Evolutionary conservation across 2,113 vertebrate genomes (phyloP).

Genomic region (Mohoua ochrocephala): DNA sequence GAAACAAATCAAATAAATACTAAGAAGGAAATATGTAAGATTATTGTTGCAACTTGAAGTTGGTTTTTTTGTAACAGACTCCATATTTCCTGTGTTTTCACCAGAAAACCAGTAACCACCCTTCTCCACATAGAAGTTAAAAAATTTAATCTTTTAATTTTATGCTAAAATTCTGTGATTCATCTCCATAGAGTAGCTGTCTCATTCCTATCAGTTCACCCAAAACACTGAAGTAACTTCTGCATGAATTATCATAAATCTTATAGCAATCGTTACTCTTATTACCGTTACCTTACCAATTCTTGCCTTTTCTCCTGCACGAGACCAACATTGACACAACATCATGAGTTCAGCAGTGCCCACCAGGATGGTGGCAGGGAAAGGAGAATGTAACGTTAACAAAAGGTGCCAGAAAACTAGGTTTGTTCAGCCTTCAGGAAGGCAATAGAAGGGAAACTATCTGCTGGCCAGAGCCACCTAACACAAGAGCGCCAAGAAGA

Average conservation of each 20-base stretch:
- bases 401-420: background rate
- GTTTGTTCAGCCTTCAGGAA: background rate
- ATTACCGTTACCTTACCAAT: background rate
- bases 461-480: background rate
- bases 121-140: background rate
- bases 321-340: background rate
- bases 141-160: background rate
- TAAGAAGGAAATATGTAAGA: background rate
- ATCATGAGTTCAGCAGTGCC: rapidly evolving
- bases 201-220: background rate
- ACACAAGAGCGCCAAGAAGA: background rate
- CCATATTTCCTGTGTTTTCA: background rate
- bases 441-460: background rate
- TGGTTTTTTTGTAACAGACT: background rate
- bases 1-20: background rate
- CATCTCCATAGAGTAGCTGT: background rate
- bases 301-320: background rate
- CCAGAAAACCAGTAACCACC: background rate
- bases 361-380: background rate
- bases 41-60: background rate
- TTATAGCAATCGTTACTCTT: background rate
- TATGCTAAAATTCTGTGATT: background rate
- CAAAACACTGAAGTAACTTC: background rate
- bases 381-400: background rate
- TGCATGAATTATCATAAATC: background rate